These are phyloP conservation scores for Xestia sexstrigata DNA, from an alignment of 2,888 invertebrate species.

Conservation along the genomic window DNA sequence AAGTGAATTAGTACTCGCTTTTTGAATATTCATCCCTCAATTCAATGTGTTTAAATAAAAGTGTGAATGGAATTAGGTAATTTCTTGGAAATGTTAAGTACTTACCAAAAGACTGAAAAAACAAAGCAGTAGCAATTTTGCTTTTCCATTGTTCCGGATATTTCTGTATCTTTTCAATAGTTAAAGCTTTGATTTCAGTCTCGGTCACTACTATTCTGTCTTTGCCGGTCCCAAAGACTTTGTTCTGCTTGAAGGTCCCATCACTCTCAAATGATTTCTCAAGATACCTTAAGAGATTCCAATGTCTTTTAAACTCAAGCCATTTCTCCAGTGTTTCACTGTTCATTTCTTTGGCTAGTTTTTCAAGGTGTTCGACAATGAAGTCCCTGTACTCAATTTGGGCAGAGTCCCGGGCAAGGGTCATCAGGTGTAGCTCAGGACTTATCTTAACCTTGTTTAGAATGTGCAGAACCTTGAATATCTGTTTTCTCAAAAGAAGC, in stretches of 20 bases:
- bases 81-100: neutral
- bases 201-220: slow-evolving; percentile 86
- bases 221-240: slow-evolving; percentile 85
- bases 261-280: slow-evolving; percentile 88
- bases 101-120: slow-evolving; percentile 91
- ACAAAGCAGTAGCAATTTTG: slow-evolving; percentile 90
- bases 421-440: slow-evolving; percentile 90
- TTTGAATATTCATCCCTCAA: neutral
- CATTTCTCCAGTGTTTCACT: slow-evolving; percentile 78
- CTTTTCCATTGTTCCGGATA: slow-evolving; percentile 89
- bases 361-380: slow-evolving; percentile 92
- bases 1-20: neutral
- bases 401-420: slow-evolving; percentile 90
- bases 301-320: slow-evolving; percentile 83
- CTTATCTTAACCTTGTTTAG: slow-evolving; percentile 91
- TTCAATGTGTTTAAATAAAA: neutral
- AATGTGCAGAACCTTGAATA: slow-evolving; percentile 92
- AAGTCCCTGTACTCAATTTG: slow-evolving; percentile 92
- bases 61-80: neutral
- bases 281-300: slow-evolving; percentile 84
- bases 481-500: slow-evolving; percentile 91
- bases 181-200: slow-evolving; percentile 87
- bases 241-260: slow-evolving; percentile 88
- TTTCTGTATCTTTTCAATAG: slow-evolving; percentile 85
- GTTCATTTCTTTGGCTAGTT: slow-evolving; percentile 84